These are phyloP conservation scores for Ophion costatus DNA, from an alignment of 2,888 invertebrate genomes.

Conservation along the genomic window DNA sequence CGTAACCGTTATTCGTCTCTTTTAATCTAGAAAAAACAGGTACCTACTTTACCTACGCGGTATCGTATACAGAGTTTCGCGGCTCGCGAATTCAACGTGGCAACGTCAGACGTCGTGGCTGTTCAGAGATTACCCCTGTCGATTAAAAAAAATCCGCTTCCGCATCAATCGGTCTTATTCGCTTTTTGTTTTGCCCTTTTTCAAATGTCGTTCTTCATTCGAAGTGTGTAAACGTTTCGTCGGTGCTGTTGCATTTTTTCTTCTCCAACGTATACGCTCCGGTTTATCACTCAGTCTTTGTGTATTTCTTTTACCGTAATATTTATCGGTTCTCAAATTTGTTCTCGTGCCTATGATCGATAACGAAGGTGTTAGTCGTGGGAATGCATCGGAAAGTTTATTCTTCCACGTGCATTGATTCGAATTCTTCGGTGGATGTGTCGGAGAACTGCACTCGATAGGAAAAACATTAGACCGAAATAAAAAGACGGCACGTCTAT, in stretches of 20 bases:
- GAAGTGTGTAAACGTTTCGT: conserved; percentile 1
- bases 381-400: conserved; percentile 21
- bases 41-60: conserved; percentile 83
- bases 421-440: conserved; percentile 12
- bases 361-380: conserved; percentile 45
- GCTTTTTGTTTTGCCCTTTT: neutral
- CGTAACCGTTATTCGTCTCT: conserved; percentile 40
- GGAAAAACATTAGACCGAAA: conserved; percentile 13
- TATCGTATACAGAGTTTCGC: conserved; percentile 82
- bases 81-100: conserved; percentile 80
- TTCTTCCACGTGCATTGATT: conserved; percentile 48
- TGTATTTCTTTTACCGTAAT: conserved; percentile 42
- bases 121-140: conserved; percentile 78
- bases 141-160: conserved; percentile 72
- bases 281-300: conserved; percentile 58
- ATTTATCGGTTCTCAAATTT: conserved; percentile 6
- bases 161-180: conserved; percentile 11
- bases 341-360: conserved; percentile 55
- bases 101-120: conserved; percentile 80
- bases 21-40: conserved; percentile 80
- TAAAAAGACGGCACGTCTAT: conserved; percentile 38
- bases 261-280: conserved; percentile 18
- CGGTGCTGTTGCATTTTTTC: conserved; percentile 4
- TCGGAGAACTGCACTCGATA: conserved; percentile 14
- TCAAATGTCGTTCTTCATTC: conserved; percentile 11